Conservation (phyloP, 2,113 vertebrate species). For the Ardeotis arabs region DNA sequence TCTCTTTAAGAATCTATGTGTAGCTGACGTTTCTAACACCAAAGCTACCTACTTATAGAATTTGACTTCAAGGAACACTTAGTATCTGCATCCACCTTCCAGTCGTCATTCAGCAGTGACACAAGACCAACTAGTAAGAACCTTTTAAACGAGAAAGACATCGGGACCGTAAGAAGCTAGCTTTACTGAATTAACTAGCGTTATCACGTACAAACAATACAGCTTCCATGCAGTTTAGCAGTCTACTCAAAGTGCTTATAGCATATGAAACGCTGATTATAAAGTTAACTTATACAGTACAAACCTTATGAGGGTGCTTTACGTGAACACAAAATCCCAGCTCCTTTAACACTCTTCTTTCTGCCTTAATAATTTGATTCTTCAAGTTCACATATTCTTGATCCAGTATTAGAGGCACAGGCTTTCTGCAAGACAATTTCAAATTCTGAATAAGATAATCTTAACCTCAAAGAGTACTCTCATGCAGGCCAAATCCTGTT, state of each 20-base stretch:
- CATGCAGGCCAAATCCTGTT: fast-evolving
- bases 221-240: neutral
- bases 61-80: neutral
- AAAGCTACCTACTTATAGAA: constrained; percentile 4
- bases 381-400: constrained; percentile 85
- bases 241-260: neutral
- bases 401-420: constrained; percentile 81
- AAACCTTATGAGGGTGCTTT: constrained; percentile 90
- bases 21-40: neutral
- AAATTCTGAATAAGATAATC: neutral
- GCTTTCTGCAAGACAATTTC: constrained; percentile 70
- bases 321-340: constrained; percentile 89
- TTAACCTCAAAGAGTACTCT: neutral
- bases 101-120: constrained; percentile 12
- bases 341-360: constrained; percentile 86
- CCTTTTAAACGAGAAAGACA: constrained; percentile 44
- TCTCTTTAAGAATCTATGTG: neutral
- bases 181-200: neutral
- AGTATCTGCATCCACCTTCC: constrained; percentile 42
- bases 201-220: neutral
- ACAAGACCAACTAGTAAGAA: constrained; percentile 5
- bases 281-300: neutral
- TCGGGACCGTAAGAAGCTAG: neutral
- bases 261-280: fast-evolving
- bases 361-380: constrained; percentile 87